Conservation (phyloP, 2,113 vertebrate species). For the Tricholaema leucomelas region DNA sequence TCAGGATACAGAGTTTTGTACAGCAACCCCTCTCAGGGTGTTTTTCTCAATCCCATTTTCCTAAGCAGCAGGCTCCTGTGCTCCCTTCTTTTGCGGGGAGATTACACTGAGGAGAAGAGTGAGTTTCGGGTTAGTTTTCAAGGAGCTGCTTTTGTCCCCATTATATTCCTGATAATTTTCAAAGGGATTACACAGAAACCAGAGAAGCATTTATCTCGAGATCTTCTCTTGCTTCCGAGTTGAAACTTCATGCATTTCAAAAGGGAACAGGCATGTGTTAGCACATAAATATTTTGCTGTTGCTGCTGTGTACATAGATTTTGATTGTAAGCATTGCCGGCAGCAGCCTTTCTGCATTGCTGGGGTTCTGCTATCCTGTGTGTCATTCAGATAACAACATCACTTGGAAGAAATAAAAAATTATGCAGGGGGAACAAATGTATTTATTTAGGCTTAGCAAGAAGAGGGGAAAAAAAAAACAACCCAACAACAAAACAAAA, state of each 20-base stretch:
- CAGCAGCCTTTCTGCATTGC: conserved; percentile 15
- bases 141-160: conserved; percentile 57
- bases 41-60: neutral
- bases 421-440: neutral
- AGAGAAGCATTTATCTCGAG: conserved; percentile 37
- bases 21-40: conserved; percentile 11
- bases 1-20: neutral
- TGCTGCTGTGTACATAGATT: conserved; percentile 46
- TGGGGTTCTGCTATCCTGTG: conserved; percentile 14
- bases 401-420: neutral
- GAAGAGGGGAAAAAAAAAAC: neutral
- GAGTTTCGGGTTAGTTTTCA: conserved; percentile 45
- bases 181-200: conserved; percentile 26
- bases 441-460: neutral
- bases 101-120: conserved; percentile 21
- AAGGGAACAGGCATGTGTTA: conserved; percentile 36
- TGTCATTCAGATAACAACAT: conserved; percentile 30
- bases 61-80: neutral
- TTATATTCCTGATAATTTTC: conserved; percentile 49
- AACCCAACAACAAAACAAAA: no score
- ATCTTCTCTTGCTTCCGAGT: conserved; percentile 14
- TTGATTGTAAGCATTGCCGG: conserved; percentile 38
- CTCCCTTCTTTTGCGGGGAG: conserved; percentile 2
- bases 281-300: conserved; percentile 48
- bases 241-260: conserved; percentile 7